Evolutionary conservation across 2,113 vertebrate genomes (phyloP).

Genomic region (Nestor notabilis): DNA sequence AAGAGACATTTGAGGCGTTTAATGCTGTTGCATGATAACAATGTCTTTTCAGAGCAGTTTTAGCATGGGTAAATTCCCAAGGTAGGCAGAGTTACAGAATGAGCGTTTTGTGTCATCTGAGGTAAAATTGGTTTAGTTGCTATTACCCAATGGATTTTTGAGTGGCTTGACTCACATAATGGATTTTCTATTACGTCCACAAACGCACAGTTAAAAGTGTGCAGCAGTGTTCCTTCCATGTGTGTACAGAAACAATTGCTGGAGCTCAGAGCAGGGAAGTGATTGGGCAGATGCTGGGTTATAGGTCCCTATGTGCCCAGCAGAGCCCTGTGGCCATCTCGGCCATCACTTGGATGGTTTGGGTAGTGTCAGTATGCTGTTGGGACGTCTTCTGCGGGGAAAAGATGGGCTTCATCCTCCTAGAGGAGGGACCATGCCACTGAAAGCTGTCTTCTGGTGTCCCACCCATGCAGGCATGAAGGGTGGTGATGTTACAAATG

Average conservation of each 20-base stretch:
- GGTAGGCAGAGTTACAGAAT: neutral
- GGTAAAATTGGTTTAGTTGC: neutral
- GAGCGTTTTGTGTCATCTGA: neutral
- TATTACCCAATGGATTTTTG: neutral
- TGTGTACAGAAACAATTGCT: accelerated
- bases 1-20: neutral
- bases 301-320: neutral
- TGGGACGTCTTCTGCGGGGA: neutral
- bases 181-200: neutral
- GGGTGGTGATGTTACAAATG: neutral
- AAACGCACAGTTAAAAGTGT: neutral
- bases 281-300: neutral
- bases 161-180: neutral
- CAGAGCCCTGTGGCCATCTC: accelerated
- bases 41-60: neutral
- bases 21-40: neutral
- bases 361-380: accelerated
- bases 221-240: neutral
- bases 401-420: neutral
- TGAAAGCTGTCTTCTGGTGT: neutral
- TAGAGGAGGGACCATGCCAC: neutral
- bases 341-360: neutral
- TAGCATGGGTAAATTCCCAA: neutral
- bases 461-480: neutral
- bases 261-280: neutral